Base-by-base conservation (phyloP, 2,113 vertebrate species). In the Phoenicopterus ruber region DNA sequence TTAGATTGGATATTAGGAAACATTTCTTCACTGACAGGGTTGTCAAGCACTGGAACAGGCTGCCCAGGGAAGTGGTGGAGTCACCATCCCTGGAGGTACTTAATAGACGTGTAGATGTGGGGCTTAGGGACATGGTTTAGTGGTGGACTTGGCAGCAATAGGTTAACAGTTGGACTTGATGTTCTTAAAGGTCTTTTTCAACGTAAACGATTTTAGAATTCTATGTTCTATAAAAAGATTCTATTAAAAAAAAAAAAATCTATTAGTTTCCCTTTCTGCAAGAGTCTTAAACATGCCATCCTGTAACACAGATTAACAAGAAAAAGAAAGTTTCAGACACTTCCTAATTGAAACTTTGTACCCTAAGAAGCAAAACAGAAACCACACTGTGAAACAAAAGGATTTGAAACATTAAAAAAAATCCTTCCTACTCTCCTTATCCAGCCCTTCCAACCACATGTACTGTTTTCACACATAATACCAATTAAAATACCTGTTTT, bases 401-500 rank as follows among this genome's bases (percentile, higher is more conserved):
- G 11, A 12, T n/a, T 49, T n/a, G 54, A 72, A 82, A 40, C 12
- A n/a, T 0, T 61, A 38, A 31, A 80, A 36, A 49, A 65, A 73
- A 38, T 10, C 61, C 28, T 79, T 79, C 36, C 38, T 58, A 4
- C 20, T 59, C 38, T 57, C 32, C 61, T 58, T 72, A 66, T 18
- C 36, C 38, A 80, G 20, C 16, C 62, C 29, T 86, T 92, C 61
- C 65, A 84, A 79, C 17, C 52, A 94, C 40, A 74, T 0, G 1
- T 11, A 80, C 28, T 26, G 31, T 36, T 83, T 91, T 58, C 83
- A 86, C 5, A 54, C 8, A 36, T 20, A 80, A 15, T n/a, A 26
- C 32, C 62, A 34, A 88, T 16, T n/a, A 29, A 36, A 93, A 87
- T 98, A 99, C 99, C 99, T 98, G 90, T 10, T 96, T 98, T 98